Base-by-base conservation (phyloP, 2,888 invertebrate species). In the Muscina levida region DNA sequence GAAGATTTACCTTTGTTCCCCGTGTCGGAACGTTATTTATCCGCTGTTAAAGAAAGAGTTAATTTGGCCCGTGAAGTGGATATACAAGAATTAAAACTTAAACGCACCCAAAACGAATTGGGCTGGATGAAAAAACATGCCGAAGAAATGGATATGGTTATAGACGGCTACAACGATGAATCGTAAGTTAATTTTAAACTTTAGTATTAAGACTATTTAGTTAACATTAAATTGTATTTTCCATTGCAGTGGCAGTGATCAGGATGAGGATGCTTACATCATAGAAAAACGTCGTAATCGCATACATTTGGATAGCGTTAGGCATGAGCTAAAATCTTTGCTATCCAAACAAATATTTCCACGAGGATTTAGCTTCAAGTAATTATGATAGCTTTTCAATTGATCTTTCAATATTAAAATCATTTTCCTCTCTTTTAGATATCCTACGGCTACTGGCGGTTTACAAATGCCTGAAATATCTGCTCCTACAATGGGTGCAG, bases 121-220 rank as follows among this genome's bases (percentile, higher is more conserved):
- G 95, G 95, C 22, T 99, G 98, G 98, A 92, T 96, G 87, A 94
- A 95, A 84, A 95, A 95, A 87, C 95, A 95, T 1, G 97, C 97
- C 0, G 93, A 94, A 82, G 97, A 98, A 84, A 96, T 97, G 94
- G 98, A 98, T 89, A 95, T 98, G 85, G 93, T 98, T 77, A 91
- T 98, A 1, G 97, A 97, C 85, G 95, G 96, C 46, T 94, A 94
- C 79, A 92, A 92, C 79, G 85, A 88, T 84, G 87, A 85, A 15
- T 87, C 87, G 90, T 90, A 84, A 83, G 87, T 81, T 31, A 8
- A 24, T n/a, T 65, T 70, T 26, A 22, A 6, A 6, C 72, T 75
- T 67, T 75, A 51, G 66, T 39, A 71, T 67, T 51, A 77, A 13
- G 62, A 56, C 37, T 42, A 62, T 72, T 73, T 31, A 22, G 1